phyloP scores from a whole-genome alignment of 2,113 vertebrate species.

The Ivindomyrus marchei region DNA sequence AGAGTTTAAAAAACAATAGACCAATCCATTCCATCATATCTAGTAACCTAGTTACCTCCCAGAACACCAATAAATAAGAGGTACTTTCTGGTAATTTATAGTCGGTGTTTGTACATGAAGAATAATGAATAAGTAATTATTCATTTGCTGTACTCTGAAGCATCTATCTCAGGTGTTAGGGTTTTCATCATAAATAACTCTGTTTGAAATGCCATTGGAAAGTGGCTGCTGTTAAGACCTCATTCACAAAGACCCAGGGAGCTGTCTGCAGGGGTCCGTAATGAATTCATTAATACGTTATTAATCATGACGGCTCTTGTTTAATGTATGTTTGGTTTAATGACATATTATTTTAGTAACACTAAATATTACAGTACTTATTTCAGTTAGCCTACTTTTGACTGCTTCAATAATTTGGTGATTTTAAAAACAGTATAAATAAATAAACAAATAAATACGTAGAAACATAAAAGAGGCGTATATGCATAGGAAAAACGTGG shows the following conservation, averaged over 20 bases:
- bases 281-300: slow-evolving; percentile 14
- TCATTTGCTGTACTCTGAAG: neutral
- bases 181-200: slow-evolving; percentile 9
- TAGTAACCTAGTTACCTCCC: neutral
- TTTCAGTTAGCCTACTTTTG: neutral
- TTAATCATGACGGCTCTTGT: neutral
- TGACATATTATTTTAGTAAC: neutral
- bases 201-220: slow-evolving; percentile 8
- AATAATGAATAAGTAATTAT: slow-evolving; percentile 12
- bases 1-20: neutral
- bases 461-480: neutral
- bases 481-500: neutral
- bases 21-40: neutral
- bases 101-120: neutral
- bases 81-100: neutral
- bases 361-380: neutral
- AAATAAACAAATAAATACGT: neutral
- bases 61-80: neutral
- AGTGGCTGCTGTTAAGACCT: neutral
- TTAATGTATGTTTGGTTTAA: neutral
- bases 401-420: neutral
- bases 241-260: slow-evolving; percentile 12
- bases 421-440: neutral
- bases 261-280: neutral
- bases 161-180: slow-evolving; percentile 2